Evolutionary conservation across 2,888 invertebrate species (phyloP), one percentile per base, ranked within the genome.

Genomic region (Caradrina clavipalpis): DNA sequence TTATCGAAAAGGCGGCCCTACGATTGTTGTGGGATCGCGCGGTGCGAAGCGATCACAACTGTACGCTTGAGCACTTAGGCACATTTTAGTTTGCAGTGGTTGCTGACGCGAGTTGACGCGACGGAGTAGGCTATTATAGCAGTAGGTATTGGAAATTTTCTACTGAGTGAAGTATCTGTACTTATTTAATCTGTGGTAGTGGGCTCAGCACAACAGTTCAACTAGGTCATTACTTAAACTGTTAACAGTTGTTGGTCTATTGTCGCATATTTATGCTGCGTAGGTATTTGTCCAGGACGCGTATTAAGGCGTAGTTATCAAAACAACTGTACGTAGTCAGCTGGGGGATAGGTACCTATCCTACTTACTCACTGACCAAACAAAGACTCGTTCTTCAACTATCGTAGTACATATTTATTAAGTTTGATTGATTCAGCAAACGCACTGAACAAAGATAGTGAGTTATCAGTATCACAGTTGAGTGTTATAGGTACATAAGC

Each of bases 201-300:
- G n/a, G n/a, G 72, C 57, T 54, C 65, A 55, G 58, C 50, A 78
- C 73, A 76, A 78, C 78, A 45, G 62, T 63, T 11, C 39, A 72
- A 73, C 73, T 78, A 73, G 76, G 76, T 78, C 78, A 62, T 58
- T 65, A 58, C 73, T 58, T 62, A 54, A 56, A 42, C 73, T 47
- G 61, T 61, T 70, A 56, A 42, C 73, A 39, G 61, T 61, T 70
- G 71, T 50, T 58, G 49, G 35, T 26, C 47, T 59, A 62, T 66
- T 76, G 76, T 62, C 66, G 47, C 50, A 59, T 62, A 76, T 72
- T 72, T 53, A 56, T 19, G 17, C 51, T 57, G 70, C 51, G 45
- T 26, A 2, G 26, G 26, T 22, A 59, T 62, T 58, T 60, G 35
- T 57, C 60, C 42, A 50, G 26, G 65, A 50, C 45, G 49, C 57